Evolutionary conservation across 1,140 invertebrate genomes (phyloP), one percentile per base, ranked within the genome.

Genomic region (Helicorthomorpha holstii): DNA sequence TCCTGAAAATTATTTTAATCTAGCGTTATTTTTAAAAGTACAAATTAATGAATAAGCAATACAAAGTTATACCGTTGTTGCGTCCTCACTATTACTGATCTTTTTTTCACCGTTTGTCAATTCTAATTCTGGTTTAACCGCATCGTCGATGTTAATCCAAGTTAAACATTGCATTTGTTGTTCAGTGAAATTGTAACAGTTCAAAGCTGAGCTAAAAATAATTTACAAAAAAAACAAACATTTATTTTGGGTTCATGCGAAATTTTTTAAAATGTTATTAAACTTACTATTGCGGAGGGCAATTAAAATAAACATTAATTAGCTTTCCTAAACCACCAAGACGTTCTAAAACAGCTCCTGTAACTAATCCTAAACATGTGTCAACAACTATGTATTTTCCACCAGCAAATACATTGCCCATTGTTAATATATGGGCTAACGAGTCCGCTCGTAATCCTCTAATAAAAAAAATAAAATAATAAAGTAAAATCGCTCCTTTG

Each of bases 371-470:
- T 60, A 78, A 77, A 44, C 80, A 84, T 57, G 82, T 86, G 59
- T 96, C 91, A 63, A 92, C 89, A 0, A 96, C 66, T 47, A 92
- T 66, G 66, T 85, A 85, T 45, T 75, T 79, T 1, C 85, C 83
- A 58, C 81, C 75, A 2, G 77, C 75, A 59, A 79, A 79, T 1
- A 95, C 72, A 63, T 93, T 89, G 2, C 79, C 75, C 58, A 81
- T 79, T 0, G 80, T 80, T 25, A 92, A 70, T 29, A 95, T 79
- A 67, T 94, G 90, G 3, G 85, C 81, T 19, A 97, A 66, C 4
- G 85, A 81, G 60, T 96, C 92, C 55, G 83, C 75, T 49, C 91
- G 72, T 42, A 97, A 69, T 55, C 72, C 67, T 45, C 71, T 73
- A 61, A 22, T 54, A 48, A 58, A 46, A 14, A n/a, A 56, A 58